Evolutionary conservation across 2,113 vertebrate species (phyloP), one percentile per base, ranked within the genome.

Genomic region (Dipodomys spectabilis): DNA sequence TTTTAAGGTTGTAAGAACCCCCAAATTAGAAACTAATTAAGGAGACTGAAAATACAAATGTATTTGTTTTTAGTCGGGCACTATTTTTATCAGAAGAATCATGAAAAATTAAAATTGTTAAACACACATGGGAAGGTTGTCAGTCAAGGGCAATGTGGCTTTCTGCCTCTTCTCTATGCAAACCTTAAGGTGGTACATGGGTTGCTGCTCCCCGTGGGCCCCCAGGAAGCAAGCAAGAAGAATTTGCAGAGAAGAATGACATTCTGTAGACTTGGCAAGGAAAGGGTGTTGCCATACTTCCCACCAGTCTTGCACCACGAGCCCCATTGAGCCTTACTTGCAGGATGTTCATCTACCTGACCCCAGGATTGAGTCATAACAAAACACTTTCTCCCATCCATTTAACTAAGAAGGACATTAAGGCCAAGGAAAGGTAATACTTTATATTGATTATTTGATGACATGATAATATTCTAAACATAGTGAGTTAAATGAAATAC

Each of bases 11-110:
- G 95, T 96, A 97, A 97, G 96, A 95, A 96, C 93, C 96, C 94
- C 92, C 91, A 96, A 95, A 97, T 97, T 97, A 97, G 95, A 96
- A 97, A 93, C 94, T 95, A 97, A 97, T 97, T 97, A 97, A 96
- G 92, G 88, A 95, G 95, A 96, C 89, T 83, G 96, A 87, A 97
- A 97, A 97, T 97, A 97, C 96, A 97, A 97, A 97, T 60, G 97
- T 97, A 97, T 97, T 97, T 97, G 97, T 97, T 97, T 97, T 96
- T 94, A 96, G 95, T 95, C 4, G 1, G 88, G 92, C 69, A 94
- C 97, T 95, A 97, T 97, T 97, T 96, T 97, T 97, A 95, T 86
- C 96, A 89, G 92, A 71, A 82, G 95, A 93, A 97, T 92, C 96
- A 97, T 93, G 95, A 95, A 97, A 97, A 96, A 96, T 97, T 96